Conservation (phyloP, 2,113 vertebrate genomes). For the Thymallus thymallus region DNA sequence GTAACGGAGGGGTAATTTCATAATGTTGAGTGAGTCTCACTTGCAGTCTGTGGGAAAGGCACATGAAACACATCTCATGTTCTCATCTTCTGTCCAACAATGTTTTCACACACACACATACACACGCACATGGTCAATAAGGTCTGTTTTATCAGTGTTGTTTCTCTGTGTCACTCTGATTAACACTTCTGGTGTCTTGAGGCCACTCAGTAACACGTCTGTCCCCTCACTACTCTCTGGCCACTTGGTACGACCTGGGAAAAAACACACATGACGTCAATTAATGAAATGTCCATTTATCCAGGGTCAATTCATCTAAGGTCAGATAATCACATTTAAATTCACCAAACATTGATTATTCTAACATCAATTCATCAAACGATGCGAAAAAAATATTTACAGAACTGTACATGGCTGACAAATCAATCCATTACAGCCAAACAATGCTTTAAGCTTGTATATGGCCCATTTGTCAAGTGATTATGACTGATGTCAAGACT, state of each 20-base stretch:
- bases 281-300: conserved; percentile 9
- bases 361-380: background rate
- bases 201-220: background rate
- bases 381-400: background rate
- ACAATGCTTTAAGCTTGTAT: conserved; percentile 21
- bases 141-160: too few species aligned
- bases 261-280: conserved; percentile 15
- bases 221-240: conserved; percentile 23
- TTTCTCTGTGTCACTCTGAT: too few species aligned
- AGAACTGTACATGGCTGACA: background rate
- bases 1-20: too few species aligned
- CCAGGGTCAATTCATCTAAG: background rate
- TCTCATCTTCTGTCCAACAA: too few species aligned
- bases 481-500: conserved; percentile 36
- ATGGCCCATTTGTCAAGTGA: conserved; percentile 50
- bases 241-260: conserved; percentile 57
- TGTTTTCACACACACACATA: background rate
- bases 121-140: conserved; percentile 9
- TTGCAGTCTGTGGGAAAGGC: too few species aligned
- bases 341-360: background rate
- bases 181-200: conserved; percentile 9
- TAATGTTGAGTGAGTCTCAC: too few species aligned
- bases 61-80: conserved; percentile 3
- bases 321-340: background rate
- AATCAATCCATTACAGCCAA: conserved; percentile 12